phyloP scores from a whole-genome alignment of 35 echinoderm and acorn worm genomes.

The Diadema setosum region DNA sequence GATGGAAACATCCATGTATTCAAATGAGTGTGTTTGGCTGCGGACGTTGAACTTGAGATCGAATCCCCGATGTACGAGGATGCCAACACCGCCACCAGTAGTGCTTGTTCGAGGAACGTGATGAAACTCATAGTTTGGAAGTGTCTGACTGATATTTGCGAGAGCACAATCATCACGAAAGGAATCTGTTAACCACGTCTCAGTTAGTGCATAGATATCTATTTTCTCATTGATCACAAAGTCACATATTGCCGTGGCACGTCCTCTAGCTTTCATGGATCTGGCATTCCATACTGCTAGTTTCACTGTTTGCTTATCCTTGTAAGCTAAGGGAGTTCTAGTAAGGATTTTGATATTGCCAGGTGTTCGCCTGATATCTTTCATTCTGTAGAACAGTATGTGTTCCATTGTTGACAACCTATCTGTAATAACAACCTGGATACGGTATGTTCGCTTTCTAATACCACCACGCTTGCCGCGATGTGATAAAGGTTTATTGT shows the following conservation, averaged over 20 bases:
- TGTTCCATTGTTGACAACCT: neutral
- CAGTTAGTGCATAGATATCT: constrained; percentile 45
- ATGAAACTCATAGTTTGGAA: neutral
- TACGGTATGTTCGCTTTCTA: neutral
- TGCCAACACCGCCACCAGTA: neutral
- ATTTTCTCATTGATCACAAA: constrained; percentile 5
- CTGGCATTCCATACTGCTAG: constrained; percentile 46
- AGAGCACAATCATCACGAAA: neutral
- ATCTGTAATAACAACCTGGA: neutral
- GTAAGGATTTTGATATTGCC: neutral
- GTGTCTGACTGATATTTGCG: neutral
- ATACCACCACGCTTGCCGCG: neutral
- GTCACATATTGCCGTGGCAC: constrained; percentile 1
- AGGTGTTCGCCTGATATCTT: neutral
- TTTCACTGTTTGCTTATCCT: neutral
- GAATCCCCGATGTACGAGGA: neutral
- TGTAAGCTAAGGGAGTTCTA: neutral
- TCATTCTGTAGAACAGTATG: neutral
- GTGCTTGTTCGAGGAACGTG: too few species aligned
- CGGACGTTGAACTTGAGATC: neutral
- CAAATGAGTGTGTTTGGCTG: neutral
- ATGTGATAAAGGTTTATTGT: neutral
- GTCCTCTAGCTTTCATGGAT: neutral
- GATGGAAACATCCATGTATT: neutral
- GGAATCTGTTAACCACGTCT: neutral